Evolutionary conservation across 2,113 vertebrate genomes (phyloP), one percentile per base, ranked within the genome.

Genomic region (Plecotus auritus): DNA sequence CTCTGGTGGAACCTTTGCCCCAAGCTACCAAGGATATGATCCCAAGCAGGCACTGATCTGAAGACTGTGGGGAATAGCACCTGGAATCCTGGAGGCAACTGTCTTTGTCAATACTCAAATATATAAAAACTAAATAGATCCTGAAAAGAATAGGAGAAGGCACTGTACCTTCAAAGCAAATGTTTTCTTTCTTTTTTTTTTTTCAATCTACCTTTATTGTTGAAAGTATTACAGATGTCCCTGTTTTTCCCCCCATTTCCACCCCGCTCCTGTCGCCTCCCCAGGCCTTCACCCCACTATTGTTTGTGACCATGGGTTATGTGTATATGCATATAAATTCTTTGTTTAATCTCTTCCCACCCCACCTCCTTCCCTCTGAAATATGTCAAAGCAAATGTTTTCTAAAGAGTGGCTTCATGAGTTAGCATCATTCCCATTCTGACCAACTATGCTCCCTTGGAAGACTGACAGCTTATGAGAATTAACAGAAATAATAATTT

Each of bases 381-480:
- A 26, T 59, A 26, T 64, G 28, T 97, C 84, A 51, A 96, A 97
- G 22, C 47, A 97, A 96, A 91, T 89, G 78, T 69, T 93, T 84
- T 85, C 56, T 59, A 51, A 96, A 89, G 64, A 0, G 74, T 73
- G 13, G 47, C 14, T 77, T 97, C 95, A 97, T 96, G 35, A 97
- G 77, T 12, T 66, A 80, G n/a, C 94, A 96, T 64, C 94, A 92
- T 78, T 88, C n/a, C 49, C 30, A 81, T 97, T 93, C 97, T 97
- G 93, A 97, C 80, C 91, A 96, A 96, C 96, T 95, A 90, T 56
- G 14, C n/a, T 97, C 97, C 90, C 64, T 16, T 93, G 88, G 92
- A 96, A 97, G 96, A 97, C 42, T 96, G 95, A 95, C 92, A 96
- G 97, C 74, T 98, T 97, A 97, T 98, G 97, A 95, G 86, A 97